These are phyloP conservation scores for Protobothrops mucrosquamatus DNA, from an alignment of 2,113 vertebrate species.

Conservation along the genomic window DNA sequence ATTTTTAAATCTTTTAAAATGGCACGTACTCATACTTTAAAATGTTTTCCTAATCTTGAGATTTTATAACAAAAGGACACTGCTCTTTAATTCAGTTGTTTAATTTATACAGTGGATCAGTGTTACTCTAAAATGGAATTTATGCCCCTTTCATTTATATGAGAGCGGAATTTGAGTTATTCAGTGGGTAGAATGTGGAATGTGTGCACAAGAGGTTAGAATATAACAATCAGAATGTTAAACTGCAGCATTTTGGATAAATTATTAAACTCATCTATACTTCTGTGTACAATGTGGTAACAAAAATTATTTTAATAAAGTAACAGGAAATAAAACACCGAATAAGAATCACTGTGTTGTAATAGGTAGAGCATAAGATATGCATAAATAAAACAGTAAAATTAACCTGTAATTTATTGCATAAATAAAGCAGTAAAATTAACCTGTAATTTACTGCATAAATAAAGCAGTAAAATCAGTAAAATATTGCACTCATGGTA, in stretches of 20 bases:
- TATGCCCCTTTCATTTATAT: not conserved
- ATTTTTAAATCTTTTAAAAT: not conserved
- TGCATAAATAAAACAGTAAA: not conserved
- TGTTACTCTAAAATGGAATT: not conserved
- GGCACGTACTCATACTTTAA: not conserved
- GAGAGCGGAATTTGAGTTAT: not conserved
- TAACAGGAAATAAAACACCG: not conserved
- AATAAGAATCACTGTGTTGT: not conserved
- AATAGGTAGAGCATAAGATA: not conserved
- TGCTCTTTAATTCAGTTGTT: not conserved
- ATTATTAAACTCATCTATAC: not conserved
- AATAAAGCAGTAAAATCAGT: not conserved
- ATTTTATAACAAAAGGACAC: not conserved
- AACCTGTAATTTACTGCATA: not conserved
- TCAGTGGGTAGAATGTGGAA: not conserved
- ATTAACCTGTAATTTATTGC: not conserved
- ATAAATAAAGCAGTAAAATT: not conserved
- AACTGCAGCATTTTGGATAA: not conserved
- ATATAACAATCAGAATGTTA: not conserved
- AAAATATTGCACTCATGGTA: not conserved
- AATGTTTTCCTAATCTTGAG: conserved; percentile 20
- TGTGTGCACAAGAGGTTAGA: not conserved
- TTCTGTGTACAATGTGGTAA: not conserved
- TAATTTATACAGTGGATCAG: not conserved
- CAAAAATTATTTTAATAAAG: not conserved